phyloP scores from a whole-genome alignment of 2,888 invertebrate species.

The Myopa tessellatipennis region DNA sequence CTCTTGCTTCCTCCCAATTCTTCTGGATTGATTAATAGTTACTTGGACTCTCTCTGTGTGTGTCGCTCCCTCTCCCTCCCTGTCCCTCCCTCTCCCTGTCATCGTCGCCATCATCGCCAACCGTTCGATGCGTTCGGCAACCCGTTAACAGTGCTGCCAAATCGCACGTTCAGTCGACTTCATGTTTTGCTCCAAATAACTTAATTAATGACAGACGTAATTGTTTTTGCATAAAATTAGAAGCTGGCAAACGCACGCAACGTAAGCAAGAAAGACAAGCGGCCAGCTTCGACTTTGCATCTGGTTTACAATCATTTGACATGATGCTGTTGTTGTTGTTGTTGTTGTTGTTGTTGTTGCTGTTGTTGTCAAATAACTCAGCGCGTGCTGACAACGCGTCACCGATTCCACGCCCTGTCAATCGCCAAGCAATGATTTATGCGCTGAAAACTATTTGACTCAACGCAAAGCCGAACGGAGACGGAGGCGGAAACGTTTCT shows the following conservation, averaged over 20 bases:
- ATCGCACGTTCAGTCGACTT: neutral
- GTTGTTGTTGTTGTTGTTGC: too few species aligned
- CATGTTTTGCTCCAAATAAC: conserved; percentile 21
- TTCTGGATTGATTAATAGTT: too few species aligned
- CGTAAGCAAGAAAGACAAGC: neutral
- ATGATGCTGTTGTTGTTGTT: neutral
- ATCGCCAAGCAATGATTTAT: conserved; percentile 25
- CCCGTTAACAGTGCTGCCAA: neutral
- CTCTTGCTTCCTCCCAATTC: too few species aligned
- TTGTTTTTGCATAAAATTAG: conserved; percentile 14
- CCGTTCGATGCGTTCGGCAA: too few species aligned
- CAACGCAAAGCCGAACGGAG: neutral
- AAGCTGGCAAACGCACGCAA: neutral
- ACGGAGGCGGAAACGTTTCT: neutral
- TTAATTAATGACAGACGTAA: conserved; percentile 18
- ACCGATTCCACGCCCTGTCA: conserved; percentile 28
- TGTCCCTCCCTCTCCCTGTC: neutral
- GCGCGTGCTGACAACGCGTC: conserved; percentile 29
- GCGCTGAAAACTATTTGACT: neutral
- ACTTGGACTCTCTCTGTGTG: neutral
- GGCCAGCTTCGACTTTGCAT: conserved; percentile 2
- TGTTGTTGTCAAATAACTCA: conserved; percentile 22
- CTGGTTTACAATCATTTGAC: conserved; percentile 14
- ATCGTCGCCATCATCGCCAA: neutral
- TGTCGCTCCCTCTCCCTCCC: neutral